phyloP scores from a whole-genome alignment of 2,113 vertebrate genomes.

The Petrocephalus microphthalmus region DNA sequence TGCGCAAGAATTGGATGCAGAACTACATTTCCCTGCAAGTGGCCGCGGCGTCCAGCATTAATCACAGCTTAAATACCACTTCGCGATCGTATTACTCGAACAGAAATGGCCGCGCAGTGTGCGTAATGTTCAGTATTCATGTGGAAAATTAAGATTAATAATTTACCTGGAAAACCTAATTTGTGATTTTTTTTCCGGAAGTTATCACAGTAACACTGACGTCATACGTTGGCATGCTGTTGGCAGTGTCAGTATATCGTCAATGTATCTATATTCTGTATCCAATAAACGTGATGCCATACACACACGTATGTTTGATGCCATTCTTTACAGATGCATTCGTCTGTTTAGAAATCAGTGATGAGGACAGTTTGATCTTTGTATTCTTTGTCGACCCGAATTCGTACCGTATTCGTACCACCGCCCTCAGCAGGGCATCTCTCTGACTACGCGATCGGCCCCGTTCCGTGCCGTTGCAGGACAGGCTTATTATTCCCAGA shows the following conservation, averaged over 20 bases:
- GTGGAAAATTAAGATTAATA: background rate
- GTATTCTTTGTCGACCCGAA: background rate
- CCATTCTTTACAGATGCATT: background rate
- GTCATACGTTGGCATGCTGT: background rate
- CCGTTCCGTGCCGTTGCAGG: background rate
- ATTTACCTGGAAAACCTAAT: background rate
- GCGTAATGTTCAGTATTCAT: background rate
- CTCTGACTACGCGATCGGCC: background rate
- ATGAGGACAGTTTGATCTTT: background rate
- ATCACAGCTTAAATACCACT: background rate
- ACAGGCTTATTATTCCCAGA: background rate
- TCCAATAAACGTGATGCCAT: background rate
- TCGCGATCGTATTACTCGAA: background rate
- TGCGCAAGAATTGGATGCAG: background rate
- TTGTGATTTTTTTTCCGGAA: background rate
- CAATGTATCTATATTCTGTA: background rate
- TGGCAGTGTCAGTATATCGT: background rate
- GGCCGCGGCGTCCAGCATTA: background rate
- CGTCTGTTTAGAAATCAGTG: background rate
- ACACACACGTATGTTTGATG: background rate
- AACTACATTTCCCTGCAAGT: constrained; percentile 16
- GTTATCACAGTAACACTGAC: background rate
- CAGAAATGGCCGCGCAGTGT: background rate
- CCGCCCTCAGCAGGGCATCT: background rate
- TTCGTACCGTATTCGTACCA: background rate